phyloP scores from a whole-genome alignment of 2,797 vertebrate species.

The Micromesistius poutassou region DNA sequence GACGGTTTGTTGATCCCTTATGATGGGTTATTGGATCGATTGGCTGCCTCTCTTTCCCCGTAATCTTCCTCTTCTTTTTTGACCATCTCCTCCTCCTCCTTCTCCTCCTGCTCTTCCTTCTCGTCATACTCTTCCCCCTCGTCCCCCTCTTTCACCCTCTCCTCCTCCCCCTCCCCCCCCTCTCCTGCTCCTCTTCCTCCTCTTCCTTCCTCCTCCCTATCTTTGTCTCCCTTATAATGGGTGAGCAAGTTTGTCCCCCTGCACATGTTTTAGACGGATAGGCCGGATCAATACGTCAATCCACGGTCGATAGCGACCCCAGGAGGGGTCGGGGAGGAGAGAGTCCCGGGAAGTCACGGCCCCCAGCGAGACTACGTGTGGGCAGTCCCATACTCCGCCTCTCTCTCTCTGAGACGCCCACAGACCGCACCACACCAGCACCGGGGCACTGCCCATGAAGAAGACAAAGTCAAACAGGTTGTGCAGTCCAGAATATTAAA shows the following conservation, averaged over 20 bases:
- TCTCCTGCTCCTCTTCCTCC: no score
- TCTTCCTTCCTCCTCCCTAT: no score
- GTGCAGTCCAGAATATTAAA: neutral
- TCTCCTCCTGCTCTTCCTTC: slow-evolving; percentile 31
- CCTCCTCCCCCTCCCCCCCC: slow-evolving; percentile 32
- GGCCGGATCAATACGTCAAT: slow-evolving; percentile 60
- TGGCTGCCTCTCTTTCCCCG: slow-evolving; percentile 28
- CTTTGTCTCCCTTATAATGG: slow-evolving; percentile 35
- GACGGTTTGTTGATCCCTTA: slow-evolving; percentile 32
- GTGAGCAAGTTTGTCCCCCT: slow-evolving; percentile 52
- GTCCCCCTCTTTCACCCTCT: slow-evolving; percentile 32
- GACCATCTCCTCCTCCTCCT: slow-evolving; percentile 19
- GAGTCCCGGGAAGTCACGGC: slow-evolving; percentile 30
- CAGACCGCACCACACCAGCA: neutral
- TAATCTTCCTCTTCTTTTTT: slow-evolving; percentile 35
- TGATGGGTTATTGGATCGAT: neutral
- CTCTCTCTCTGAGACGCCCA: neutral
- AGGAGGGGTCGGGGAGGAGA: slow-evolving; percentile 37
- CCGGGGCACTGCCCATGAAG: neutral
- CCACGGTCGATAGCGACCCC: slow-evolving; percentile 38
- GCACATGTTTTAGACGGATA: slow-evolving; percentile 46
- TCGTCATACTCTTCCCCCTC: slow-evolving; percentile 23
- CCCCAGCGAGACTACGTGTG: neutral
- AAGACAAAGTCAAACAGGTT: slow-evolving; percentile 8
- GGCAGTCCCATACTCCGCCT: neutral